A percentile compares a stretch with the other conserved stretches of the same genome.
These are phyloP conservation scores for Hippocampus kuda DNA, from an alignment of 2,797 vertebrate species.

Conservation along the genomic window DNA sequence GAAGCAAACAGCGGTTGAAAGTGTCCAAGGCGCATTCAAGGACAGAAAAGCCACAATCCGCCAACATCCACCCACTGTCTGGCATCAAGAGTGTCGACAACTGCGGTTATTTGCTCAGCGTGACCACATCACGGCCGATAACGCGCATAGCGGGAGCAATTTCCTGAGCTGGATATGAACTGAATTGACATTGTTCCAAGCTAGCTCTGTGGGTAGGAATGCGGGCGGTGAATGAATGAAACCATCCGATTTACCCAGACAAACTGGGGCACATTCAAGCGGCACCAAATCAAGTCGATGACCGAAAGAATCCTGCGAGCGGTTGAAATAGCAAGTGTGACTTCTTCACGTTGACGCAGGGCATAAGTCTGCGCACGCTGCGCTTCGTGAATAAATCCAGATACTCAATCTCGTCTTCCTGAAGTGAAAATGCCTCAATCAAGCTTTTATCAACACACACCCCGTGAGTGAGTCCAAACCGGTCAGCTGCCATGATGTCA, in stretches of 20 bases:
- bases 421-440: neutral
- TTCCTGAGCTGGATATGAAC: conserved; percentile 29
- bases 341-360: conserved; percentile 26
- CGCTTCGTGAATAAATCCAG: neutral
- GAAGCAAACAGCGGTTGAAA: too few relatives aligned
- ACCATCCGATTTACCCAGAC: conserved; percentile 48
- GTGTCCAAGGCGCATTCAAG: neutral
- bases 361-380: neutral
- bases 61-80: conserved; percentile 20
- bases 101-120: conserved; percentile 1
- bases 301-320: conserved; percentile 37
- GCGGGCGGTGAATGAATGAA: conserved; percentile 59
- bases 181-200: conserved; percentile 40
- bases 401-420: neutral
- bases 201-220: conserved; percentile 51
- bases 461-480: neutral
- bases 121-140: neutral
- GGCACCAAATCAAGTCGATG: conserved; percentile 45
- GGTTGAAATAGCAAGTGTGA: conserved; percentile 48
- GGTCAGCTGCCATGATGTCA: neutral
- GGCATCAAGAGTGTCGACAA: conserved; percentile 17
- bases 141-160: conserved; percentile 32
- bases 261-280: conserved; percentile 46
- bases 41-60: neutral
- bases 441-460: too few relatives aligned